A percentile compares a stretch with the other conserved stretches of the same genome.
These are phyloP conservation scores for Porites evermanni DNA, from an alignment of 92 coral and sea anemone species.

Conservation along the genomic window DNA sequence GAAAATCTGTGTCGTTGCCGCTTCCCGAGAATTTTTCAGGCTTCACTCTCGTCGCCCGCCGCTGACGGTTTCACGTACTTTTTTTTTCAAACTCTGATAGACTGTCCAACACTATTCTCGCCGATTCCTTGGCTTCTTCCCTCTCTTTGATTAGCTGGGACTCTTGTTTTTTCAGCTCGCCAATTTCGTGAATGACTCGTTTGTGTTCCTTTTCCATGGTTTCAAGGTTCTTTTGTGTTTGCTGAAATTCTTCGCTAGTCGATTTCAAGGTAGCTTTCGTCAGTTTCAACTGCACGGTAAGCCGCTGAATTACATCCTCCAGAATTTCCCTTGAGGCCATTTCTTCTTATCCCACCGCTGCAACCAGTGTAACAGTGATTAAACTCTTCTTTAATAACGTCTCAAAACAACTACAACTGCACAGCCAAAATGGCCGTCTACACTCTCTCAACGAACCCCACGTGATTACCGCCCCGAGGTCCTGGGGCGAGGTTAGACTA, in stretches of 20 bases:
- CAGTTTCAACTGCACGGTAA: conserved; percentile 18
- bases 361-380: conserved; percentile 15
- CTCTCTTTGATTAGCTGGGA: not conserved
- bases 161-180: not conserved
- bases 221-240: not conserved
- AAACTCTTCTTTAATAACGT: not conserved
- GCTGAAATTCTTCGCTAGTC: conserved; percentile 12
- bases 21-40: conserved; percentile 36
- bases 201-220: conserved; percentile 12
- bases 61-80: not conserved
- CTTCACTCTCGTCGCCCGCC: conserved; percentile 3
- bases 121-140: conserved; percentile 5
- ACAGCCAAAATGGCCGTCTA: no score
- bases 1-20: conserved; percentile 28
- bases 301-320: conserved; percentile 12
- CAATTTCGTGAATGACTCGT: not conserved
- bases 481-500: no score
- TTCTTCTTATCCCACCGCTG: not conserved
- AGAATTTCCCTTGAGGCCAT: conserved; percentile 40
- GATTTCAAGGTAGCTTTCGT: conserved; percentile 4
- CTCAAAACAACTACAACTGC: not conserved
- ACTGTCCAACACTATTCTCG: conserved; percentile 17
- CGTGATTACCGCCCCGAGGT: no score
- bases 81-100: conserved; percentile 22
- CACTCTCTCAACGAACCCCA: no score